Base-by-base conservation (phyloP, 1,140 invertebrate genomes). In the Helicoverpa armigera region DNA sequence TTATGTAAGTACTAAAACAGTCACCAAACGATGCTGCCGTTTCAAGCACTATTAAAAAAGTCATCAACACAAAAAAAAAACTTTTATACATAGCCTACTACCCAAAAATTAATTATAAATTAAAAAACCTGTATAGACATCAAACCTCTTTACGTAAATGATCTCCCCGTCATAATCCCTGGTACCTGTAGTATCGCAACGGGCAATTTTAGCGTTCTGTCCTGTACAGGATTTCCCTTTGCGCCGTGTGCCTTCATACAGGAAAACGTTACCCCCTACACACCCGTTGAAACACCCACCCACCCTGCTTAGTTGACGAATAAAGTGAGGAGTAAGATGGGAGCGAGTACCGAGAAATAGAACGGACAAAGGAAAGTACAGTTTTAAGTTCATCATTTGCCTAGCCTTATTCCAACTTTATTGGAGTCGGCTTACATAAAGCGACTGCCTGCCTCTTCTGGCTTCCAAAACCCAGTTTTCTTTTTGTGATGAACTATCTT, bases 161-260 rank as follows among this genome's bases (percentile, higher is more conserved):
- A 79, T 79, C 53, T 60, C 43, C 58, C 54, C 69, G 23, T 70
- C 53, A 79, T 69, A 70, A 70, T 70, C 35, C 65, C 53, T 88
- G 87, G 88, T 89, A 89, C 86, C 87, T 86, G 86, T 85, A 80
- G 79, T 80, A 86, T 86, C 86, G 88, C 88, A 87, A 86, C 88
- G 90, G 92, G 92, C 91, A 94, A 94, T 94, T 94, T 93, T 88
- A 93, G 88, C 90, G 91, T 90, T 89, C 91, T 94, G 92, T 94
- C 92, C 93, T 94, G 91, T 93, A 92, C 91, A 92, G 93, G 91
- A 93, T 94, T 93, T 93, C 92, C 91, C 91, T 94, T 91, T 91
- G 91, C 91, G 89, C 92, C 92, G 91, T 94, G 93, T 94, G 92
- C 92, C 92, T 91, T 93, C 91, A 94, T 93, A 94, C 90, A 92